Conservation (phyloP, 2,113 vertebrate genomes). For the Chrysemys picta region DNA sequence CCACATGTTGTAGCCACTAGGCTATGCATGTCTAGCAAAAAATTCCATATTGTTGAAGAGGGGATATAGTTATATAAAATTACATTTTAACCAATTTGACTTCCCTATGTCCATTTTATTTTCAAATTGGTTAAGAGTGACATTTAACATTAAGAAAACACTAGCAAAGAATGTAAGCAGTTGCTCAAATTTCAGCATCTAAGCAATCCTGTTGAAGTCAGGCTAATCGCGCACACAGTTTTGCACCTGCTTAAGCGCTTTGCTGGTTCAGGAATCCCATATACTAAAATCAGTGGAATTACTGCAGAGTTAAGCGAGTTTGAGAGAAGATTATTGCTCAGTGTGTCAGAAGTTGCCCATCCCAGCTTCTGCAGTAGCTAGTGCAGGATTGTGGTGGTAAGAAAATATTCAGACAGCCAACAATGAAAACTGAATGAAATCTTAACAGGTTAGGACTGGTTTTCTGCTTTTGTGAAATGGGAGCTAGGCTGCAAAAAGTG, state of each 20-base stretch:
- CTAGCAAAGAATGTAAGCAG: not conserved
- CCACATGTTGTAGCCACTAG: not conserved
- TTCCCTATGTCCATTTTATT: not conserved
- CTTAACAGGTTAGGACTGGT: not conserved
- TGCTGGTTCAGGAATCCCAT: not conserved
- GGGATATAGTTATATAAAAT: not conserved
- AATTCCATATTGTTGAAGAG: not conserved
- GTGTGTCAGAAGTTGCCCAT: not conserved
- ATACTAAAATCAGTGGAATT: not conserved
- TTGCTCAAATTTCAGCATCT: not conserved
- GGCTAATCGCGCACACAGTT: not conserved
- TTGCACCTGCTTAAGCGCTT: not conserved
- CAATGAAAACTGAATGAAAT: no score
- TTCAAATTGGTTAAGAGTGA: not conserved
- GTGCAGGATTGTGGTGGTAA: not conserved
- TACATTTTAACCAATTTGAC: not conserved
- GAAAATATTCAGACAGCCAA: not conserved
- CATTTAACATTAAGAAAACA: not conserved
- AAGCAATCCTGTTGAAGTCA: not conserved
- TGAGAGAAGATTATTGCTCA: not conserved
- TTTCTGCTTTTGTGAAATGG: not conserved
- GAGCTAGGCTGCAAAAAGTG: not conserved
- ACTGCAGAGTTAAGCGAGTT: not conserved
- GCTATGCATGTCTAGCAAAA: not conserved
- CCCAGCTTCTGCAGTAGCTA: not conserved